Base-by-base conservation (phyloP, 2,888 invertebrate genomes). In the Helobdella robusta region DNA sequence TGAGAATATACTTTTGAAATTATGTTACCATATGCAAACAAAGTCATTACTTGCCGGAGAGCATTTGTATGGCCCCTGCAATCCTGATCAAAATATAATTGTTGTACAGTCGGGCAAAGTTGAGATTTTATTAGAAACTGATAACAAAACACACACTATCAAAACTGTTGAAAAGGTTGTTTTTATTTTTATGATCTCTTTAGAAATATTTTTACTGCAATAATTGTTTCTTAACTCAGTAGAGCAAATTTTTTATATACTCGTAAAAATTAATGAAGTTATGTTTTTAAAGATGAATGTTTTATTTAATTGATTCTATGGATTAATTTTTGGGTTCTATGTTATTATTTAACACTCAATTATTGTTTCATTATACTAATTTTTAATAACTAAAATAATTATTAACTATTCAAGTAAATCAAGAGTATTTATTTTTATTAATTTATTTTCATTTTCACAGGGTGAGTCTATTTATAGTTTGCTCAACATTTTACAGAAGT, bases 401-500 rank as follows among this genome's bases (percentile, higher is more conserved):
- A n/a, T n/a, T n/a, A n/a, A n/a, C n/a, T n/a, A n/a, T n/a, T n/a
- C n/a, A n/a, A n/a, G n/a, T n/a, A n/a, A n/a, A n/a, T n/a, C n/a
- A n/a, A n/a, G n/a, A n/a, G n/a, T n/a, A n/a, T n/a, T 48, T 18
- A 48, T 18, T 8, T 15, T 48, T 25, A 48, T 4, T 5, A 23
- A 46, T 46, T 56, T 6, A 56, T 56, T n/a, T 56, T 3, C 32
- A 30, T 56, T 65, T 25, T 28, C 11, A 6, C 36, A 60, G 65
- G 65, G 65, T 15, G 65, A 65, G 18, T 50, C 60, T 30, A 65
- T 65, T 4, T 60, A 59, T 52, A 65, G 65, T 35, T 48, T 65
- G 11, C 40, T 65, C 5, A 65, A 60, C 60, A 59, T 65, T 40
- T 40, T 65, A 0, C 50, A 65, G 25, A 46, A 50, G 5, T 52